These are phyloP conservation scores for Chrysopilus asiliformis DNA, from an alignment of 2,888 invertebrate species.

Conservation along the genomic window DNA sequence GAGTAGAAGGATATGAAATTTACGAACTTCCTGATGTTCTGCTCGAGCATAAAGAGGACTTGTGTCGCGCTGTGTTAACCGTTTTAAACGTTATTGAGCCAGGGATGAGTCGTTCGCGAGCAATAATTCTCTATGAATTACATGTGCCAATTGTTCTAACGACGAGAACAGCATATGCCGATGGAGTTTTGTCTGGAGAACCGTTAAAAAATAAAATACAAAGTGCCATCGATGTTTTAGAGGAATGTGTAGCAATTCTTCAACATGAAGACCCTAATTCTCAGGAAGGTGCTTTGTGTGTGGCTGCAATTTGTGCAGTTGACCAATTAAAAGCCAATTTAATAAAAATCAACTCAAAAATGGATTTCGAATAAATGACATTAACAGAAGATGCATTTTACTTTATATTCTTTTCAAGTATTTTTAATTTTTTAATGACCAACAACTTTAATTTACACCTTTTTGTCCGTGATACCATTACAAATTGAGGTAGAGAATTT, in stretches of 20 bases:
- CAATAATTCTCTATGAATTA: slow-evolving; percentile 65
- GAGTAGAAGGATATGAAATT: slow-evolving; percentile 54
- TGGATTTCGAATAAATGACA: too few relatives aligned
- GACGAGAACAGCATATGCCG: slow-evolving; percentile 49
- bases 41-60: slow-evolving; percentile 59
- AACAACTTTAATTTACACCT: too few relatives aligned
- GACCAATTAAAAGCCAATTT: too few relatives aligned
- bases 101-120: slow-evolving; percentile 62
- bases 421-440: too few relatives aligned
- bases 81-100: slow-evolving; percentile 63
- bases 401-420: too few relatives aligned
- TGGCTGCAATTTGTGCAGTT: too few relatives aligned
- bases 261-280: slow-evolving; percentile 45
- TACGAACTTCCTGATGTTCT: slow-evolving; percentile 59
- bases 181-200: slow-evolving; percentile 43
- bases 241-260: slow-evolving; percentile 51
- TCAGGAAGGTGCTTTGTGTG: too few relatives aligned
- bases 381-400: too few relatives aligned
- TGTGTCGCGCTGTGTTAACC: slow-evolving; percentile 53
- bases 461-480: too few relatives aligned
- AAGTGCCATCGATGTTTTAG: slow-evolving; percentile 48
- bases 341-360: too few relatives aligned
- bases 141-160: slow-evolving; percentile 63
- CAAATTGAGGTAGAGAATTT: too few relatives aligned
- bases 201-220: slow-evolving; percentile 48